phyloP scores from a whole-genome alignment of 2,888 invertebrate genomes.

The Xanthia icteritia region DNA sequence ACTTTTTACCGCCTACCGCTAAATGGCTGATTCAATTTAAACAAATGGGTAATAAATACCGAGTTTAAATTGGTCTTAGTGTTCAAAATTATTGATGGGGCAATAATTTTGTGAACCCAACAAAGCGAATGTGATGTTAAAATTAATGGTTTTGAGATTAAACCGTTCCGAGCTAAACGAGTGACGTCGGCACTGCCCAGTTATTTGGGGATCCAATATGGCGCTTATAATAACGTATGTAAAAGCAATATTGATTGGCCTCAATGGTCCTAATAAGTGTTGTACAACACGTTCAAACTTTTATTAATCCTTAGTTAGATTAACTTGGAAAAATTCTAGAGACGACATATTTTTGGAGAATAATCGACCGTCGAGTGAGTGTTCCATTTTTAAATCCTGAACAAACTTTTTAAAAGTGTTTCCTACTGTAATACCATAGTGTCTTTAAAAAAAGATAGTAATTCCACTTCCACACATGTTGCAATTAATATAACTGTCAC shows the following conservation, averaged over 20 bases:
- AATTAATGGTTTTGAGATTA: slow-evolving; percentile 55
- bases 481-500: not conserved
- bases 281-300: slow-evolving; percentile 16
- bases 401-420: not conserved
- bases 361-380: not conserved
- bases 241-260: slow-evolving; percentile 23
- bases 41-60: slow-evolving; percentile 56
- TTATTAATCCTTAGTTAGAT: not conserved
- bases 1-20: slow-evolving; percentile 38
- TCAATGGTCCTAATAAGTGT: slow-evolving; percentile 30
- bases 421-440: not conserved
- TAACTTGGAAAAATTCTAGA: not conserved
- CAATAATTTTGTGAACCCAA: slow-evolving; percentile 44
- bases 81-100: slow-evolving; percentile 31
- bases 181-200: slow-evolving; percentile 53
- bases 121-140: slow-evolving; percentile 45
- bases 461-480: slow-evolving; percentile 1
- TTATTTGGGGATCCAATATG: slow-evolving; percentile 55
- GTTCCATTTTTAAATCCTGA: not conserved
- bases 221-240: slow-evolving; percentile 7
- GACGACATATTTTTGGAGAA: slow-evolving; percentile 15
- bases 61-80: slow-evolving; percentile 43
- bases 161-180: slow-evolving; percentile 56
- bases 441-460: not conserved
- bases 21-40: slow-evolving; percentile 45